Base-by-base conservation (phyloP, 2,888 invertebrate genomes). In the Melipona bicolor region DNA sequence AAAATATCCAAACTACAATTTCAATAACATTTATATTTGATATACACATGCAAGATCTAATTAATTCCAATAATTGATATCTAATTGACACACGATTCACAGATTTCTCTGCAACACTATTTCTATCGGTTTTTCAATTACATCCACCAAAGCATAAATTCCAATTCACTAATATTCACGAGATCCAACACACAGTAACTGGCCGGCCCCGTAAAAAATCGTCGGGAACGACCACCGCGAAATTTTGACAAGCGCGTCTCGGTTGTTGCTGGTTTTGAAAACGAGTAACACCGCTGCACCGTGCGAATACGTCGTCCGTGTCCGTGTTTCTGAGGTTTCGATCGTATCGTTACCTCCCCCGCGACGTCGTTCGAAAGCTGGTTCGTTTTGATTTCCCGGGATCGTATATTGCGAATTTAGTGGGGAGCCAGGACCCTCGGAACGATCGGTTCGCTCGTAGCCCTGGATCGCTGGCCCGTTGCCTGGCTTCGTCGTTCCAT, bases 381-480 rank as follows among this genome's bases (percentile, higher is more conserved):
- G 68, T 90, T 90, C 90, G 90, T 90, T 89, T 89, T 89, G 89
- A 82, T 89, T 91, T 91, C 91, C 90, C 90, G 90, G 88, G 90
- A 89, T 90, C 90, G 89, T 91, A 91, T 89, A 89, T 88, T 91
- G 91, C 88, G 90, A 92, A 92, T 92, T 92, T 90, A 90, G 89
- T 88, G 87, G 88, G 89, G 87, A 89, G 90, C 86, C 88, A 83
- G 87, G 88, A 87, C 90, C 90, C 87, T 85, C 88, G 85, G 83
- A 90, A 91, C 90, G 92, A 92, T 92, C 91, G 90, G 90, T 88
- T 91, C 84, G 82, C 84, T 88, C 87, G 88, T 87, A 82, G 88
- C 3, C 32, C 87, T 88, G 89, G 90, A 89, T 89, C 87, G 81
- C 87, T 87, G 89, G 36, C 86, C 90, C 87, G 87, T 84, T 87